A percentile compares a stretch with the other conserved stretches of the same genome.
phyloP scores from a whole-genome alignment of 2,113 vertebrate species.

The Orientallactaga bullata region DNA sequence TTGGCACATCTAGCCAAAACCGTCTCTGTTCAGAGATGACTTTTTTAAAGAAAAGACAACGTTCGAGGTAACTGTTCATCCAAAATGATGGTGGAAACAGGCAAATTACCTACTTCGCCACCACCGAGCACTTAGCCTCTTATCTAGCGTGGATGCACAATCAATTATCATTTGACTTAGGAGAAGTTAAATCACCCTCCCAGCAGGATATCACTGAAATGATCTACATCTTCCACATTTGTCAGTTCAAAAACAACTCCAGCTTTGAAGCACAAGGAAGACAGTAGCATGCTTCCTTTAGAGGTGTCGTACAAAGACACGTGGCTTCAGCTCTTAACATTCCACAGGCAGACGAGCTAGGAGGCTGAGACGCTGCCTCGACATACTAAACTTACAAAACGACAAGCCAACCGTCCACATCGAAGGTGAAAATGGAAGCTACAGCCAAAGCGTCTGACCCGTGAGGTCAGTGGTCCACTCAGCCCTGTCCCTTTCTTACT shows the following conservation, averaged over 20 bases:
- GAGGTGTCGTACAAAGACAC: neutral
- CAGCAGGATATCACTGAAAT: neutral
- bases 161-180: neutral
- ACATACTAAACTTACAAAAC: neutral
- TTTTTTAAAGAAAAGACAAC: neutral
- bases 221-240: neutral
- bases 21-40: neutral
- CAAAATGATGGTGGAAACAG: neutral
- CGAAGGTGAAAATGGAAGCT: neutral
- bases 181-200: neutral
- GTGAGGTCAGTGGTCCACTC: neutral
- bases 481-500: neutral
- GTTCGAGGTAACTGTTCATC: neutral
- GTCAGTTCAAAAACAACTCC: neutral
- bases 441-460: neutral
- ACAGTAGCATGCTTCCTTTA: no score
- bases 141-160: neutral
- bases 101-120: neutral
- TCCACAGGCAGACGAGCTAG: neutral
- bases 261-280: no score
- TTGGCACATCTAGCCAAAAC: constrained; percentile 15
- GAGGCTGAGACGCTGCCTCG: neutral
- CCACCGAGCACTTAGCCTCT: neutral
- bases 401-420: neutral
- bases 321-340: neutral